A percentile compares a stretch with the other conserved stretches of the same genome.
Conservation (phyloP, 1,140 invertebrate species). For the Gonioctena quinquepunctata region DNA sequence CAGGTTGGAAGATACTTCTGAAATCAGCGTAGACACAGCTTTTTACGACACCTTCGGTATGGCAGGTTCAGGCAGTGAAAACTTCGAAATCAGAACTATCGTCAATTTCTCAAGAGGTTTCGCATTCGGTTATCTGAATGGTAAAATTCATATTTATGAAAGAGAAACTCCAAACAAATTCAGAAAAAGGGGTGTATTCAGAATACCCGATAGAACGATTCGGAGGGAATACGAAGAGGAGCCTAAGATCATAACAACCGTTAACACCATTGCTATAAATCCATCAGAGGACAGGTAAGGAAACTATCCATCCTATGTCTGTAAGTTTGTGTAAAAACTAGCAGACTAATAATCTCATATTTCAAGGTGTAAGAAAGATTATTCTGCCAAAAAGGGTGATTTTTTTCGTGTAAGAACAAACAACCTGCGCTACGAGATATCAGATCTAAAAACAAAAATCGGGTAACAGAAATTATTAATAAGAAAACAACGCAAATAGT, state of each 20-base stretch:
- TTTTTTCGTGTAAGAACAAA: no score
- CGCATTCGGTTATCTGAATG: slow-evolving; percentile 62
- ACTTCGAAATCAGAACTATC: slow-evolving; percentile 58
- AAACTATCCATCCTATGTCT: no score
- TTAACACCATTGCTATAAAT: slow-evolving; percentile 31
- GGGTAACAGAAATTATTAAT: no score
- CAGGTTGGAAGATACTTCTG: slow-evolving; percentile 28
- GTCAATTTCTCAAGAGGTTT: slow-evolving; percentile 65
- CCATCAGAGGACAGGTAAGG: slow-evolving; percentile 27
- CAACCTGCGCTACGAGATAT: no score
- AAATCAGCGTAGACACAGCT: slow-evolving; percentile 31
- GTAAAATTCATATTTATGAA: slow-evolving; percentile 69
- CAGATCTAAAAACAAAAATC: no score
- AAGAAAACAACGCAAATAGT: no score
- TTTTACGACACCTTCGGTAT: slow-evolving; percentile 14
- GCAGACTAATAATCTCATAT: no score
- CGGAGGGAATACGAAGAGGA: slow-evolving; percentile 40
- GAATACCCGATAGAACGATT: slow-evolving; percentile 59
- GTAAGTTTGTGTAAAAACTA: no score
- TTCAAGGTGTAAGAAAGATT: no score
- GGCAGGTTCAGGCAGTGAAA: slow-evolving; percentile 18
- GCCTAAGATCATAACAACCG: slow-evolving; percentile 26
- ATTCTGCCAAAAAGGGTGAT: no score
- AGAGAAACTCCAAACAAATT: slow-evolving; percentile 64
- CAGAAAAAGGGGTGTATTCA: slow-evolving; percentile 63